Percentiles rank a stretch among this genome's conserved stretches.
Evolutionary conservation across 2,888 invertebrate genomes (phyloP).

Genomic region (Sarcophaga caerulescens): DNA sequence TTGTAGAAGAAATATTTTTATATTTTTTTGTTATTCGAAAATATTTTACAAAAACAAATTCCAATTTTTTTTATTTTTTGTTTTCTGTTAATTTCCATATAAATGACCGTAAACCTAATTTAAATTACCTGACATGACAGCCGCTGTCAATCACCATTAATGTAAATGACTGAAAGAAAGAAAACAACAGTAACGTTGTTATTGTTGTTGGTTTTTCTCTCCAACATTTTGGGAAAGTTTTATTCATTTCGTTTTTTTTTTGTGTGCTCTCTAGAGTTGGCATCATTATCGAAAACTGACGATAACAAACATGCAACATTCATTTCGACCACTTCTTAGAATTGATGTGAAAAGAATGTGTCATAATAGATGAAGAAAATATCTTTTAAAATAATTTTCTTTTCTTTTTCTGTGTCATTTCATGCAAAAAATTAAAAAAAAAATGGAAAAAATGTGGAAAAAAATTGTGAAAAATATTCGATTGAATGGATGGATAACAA

Average conservation of each 20-base stretch:
- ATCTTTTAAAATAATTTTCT: constrained; percentile 47
- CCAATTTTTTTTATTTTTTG: not conserved
- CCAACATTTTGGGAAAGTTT: not conserved
- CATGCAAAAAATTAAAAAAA: constrained; percentile 29
- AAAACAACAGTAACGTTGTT: constrained; percentile 42
- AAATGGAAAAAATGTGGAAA: not conserved
- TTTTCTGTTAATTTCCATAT: constrained; percentile 8
- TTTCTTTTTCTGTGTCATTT: constrained; percentile 7
- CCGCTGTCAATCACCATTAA: constrained; percentile 61
- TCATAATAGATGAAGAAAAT: constrained; percentile 6
- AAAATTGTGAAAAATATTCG: not conserved
- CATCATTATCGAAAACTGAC: constrained; percentile 5
- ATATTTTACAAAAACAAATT: no score
- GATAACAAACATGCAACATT: constrained; percentile 47
- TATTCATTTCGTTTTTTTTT: not conserved
- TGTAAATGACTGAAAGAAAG: constrained; percentile 12
- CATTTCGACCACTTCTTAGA: constrained; percentile 17
- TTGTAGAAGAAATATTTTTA: no score
- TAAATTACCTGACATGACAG: constrained; percentile 50
- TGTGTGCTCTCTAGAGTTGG: not conserved
- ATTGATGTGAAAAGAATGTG: constrained; percentile 27
- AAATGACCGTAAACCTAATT: constrained; percentile 40
- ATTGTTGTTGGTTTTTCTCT: not conserved
- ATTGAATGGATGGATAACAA: not conserved
- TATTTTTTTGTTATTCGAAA: no score